A percentile compares a stretch with the other conserved stretches of the same genome.
phyloP scores from a whole-genome alignment of 2,888 invertebrate species.

The Lasius fuliginosus region DNA sequence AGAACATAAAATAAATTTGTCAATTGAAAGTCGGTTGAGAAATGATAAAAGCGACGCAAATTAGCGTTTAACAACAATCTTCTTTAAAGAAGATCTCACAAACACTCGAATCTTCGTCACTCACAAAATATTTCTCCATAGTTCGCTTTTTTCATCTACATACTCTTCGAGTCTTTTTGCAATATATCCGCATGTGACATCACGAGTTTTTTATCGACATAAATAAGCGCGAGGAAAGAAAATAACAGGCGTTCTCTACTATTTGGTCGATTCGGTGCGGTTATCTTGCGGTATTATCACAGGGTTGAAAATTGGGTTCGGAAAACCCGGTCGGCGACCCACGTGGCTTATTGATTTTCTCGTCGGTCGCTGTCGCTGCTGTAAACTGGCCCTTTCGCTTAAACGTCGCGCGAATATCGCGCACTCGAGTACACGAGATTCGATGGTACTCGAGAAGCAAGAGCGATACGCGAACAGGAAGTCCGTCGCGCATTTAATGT shows the following conservation, averaged over 20 bases:
- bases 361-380: conserved; percentile 60
- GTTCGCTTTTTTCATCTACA: not conserved
- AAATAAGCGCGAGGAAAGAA: not conserved
- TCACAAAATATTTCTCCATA: not conserved
- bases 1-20: not conserved
- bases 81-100: not conserved
- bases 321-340: conserved; percentile 78
- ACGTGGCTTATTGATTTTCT: conserved; percentile 85
- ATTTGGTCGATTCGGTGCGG: conserved; percentile 19
- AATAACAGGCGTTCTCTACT: conserved; percentile 1
- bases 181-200: not conserved
- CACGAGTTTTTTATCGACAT: conserved; percentile 6
- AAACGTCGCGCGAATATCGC: conserved; percentile 55
- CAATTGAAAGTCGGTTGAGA: not conserved
- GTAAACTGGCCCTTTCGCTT: conserved; percentile 66
- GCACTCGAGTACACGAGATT: not conserved
- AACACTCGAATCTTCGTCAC: not conserved
- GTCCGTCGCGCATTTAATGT: not conserved
- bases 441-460: not conserved
- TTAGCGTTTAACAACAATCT: not conserved
- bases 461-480: conserved; percentile 8
- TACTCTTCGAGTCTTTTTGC: no score
- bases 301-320: conserved; percentile 69
- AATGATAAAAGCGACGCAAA: not conserved
- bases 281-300: conserved; percentile 32